Base-by-base conservation (phyloP, 2,888 invertebrate genomes). In the Yponomeuta sedellus region DNA sequence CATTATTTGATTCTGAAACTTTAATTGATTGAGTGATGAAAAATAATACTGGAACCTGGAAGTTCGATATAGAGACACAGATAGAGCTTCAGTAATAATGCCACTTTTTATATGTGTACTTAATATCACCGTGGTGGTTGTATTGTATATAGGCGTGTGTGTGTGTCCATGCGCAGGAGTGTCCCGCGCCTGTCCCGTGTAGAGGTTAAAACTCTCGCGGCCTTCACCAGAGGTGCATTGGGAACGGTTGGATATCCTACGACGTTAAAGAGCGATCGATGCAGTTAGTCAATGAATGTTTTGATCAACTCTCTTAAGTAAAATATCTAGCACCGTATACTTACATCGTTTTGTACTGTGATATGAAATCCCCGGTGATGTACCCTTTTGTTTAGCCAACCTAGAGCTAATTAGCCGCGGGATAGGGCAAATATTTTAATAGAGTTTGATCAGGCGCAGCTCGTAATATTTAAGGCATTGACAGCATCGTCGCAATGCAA, bases 191-290 rank as follows among this genome's bases (percentile, higher is more conserved):
- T 34, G 34, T 34, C 34, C 34, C 34, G 34, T 34, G 34, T 79
- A 79, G 83, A 83, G 85, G 85, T 83, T 82, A 82, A 71, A 70
- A 74, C 77, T 83, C 80, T 77, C 79, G 82, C 88, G 90, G 88
- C 90, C 90, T 91, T 91, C 90, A 87, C 86, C 85, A 88, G 86
- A 81, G 86, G 81, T 85, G 89, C 83, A 89, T 80, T 87, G 80
- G 75, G 82, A 83, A 80, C 81, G 82, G 83, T 84, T 79, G 73
- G 73, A 82, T 65, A 57, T 79, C 80, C 81, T 83, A 83, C 75
- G 77, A 78, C 71, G 34, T 34, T 34, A 34, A 69, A 66, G 71
- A 73, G 77, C 72, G 72, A 78, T 78, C 73, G 71, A 72, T 76
- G 72, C 68, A 70, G 62, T 71, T 65, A 73, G 71, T 22, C 11